A percentile compares a stretch with the other conserved stretches of the same genome.
phyloP scores from a whole-genome alignment of 2,113 vertebrate genomes.

The Phrynosoma platyrhinos region DNA sequence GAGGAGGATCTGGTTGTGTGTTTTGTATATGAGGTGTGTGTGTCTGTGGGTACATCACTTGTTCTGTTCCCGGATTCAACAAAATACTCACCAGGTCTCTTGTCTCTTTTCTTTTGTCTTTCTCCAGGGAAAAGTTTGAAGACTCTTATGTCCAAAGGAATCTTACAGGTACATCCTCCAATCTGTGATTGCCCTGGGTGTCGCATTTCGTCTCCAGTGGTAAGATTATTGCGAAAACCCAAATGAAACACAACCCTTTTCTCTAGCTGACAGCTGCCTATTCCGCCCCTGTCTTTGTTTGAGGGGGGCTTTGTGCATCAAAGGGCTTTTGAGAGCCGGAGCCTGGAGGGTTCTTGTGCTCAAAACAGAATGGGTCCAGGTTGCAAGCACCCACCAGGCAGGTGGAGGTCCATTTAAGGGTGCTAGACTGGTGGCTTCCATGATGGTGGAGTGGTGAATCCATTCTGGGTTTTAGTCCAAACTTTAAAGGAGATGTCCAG shows the following conservation, averaged over 20 bases:
- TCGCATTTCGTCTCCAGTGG: constrained; percentile 99
- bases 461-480: too few species aligned
- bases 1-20: too few species aligned
- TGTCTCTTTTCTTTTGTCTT: neutral
- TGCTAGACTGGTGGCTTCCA: too few species aligned
- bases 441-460: too few species aligned
- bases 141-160: constrained; percentile 99
- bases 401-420: too few species aligned
- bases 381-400: too few species aligned
- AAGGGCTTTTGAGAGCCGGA: neutral
- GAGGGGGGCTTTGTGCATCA: neutral
- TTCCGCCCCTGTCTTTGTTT: neutral
- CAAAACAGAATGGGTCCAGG: too few species aligned
- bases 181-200: constrained; percentile 99
- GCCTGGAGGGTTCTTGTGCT: too few species aligned
- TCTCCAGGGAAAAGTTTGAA: constrained; percentile 97
- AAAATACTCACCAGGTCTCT: neutral
- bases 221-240: constrained; percentile 82
- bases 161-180: constrained; percentile 99
- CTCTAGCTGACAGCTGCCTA: neutral
- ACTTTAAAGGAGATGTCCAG: too few species aligned
- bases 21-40: too few species aligned
- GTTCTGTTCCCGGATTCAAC: constrained; percentile 12
- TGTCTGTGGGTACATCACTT: neutral
- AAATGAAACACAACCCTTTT: constrained; percentile 43